Base-by-base conservation (phyloP, 2,888 invertebrate genomes). In the Dendrolimus pini region DNA sequence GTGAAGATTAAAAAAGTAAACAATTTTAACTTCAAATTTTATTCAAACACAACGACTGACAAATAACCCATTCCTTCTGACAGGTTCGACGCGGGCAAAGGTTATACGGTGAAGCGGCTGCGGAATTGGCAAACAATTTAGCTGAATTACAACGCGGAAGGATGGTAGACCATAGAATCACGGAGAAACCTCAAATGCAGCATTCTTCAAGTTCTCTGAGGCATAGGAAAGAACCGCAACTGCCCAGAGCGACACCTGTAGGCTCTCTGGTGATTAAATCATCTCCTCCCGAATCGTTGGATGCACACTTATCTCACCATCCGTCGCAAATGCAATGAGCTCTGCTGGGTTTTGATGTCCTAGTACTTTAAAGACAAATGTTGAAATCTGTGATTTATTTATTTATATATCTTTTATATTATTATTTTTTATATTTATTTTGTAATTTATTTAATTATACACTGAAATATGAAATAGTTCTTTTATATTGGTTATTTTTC, bases 81-180 rank as follows among this genome's bases (percentile, higher is more conserved):
- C 67, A 90, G 89, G 83, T 89, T 0, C 78, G 72, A 30, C 77
- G 68, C 1, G 87, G 89, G 0, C 85, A 89, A 53, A 70, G 70
- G 47, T 61, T 87, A 9, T 89, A 85, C 65, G 83, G 87, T 1
- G 83, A 83, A 55, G 89, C 89, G 1, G 87, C 88, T 0, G 74
- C 82, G 0, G 85, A 87, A 52, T 63, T 89, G 9, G 87, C 86
- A 1, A 77, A 65, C 59, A 86, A 85, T 54, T 62, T 89, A 18
- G 67, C 79, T 0, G 87, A 88, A 52, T 60, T 89, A 42, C 88
- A 86, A 58, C 77, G 80, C 0, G 82, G 83, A 0, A 68, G 80
- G 0, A 56, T 62, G 1, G 59, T 62, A 2, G 82, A 80, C 0
- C 66, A 74, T 18, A 77, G 67, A 56, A 69, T 83, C 8, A 78